Evolutionary conservation across 2,888 invertebrate genomes (phyloP).

Genomic region (Chloroclystis v-ata): DNA sequence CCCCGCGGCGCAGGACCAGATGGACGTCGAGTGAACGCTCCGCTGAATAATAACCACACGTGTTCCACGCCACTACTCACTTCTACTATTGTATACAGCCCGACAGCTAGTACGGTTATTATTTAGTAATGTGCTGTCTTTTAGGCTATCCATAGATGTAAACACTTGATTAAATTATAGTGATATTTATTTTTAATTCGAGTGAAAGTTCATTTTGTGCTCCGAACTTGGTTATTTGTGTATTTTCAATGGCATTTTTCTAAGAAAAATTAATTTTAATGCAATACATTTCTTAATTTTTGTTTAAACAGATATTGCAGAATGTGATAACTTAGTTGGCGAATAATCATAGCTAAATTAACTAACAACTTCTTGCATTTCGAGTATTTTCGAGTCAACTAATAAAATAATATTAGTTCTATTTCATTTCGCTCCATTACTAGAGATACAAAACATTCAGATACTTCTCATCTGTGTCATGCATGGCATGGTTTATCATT

Average conservation of each 20-base stretch:
- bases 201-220: constrained; percentile 38
- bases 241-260: constrained; percentile 7
- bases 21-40: constrained; percentile 69
- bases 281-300: constrained; percentile 34
- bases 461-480: constrained; percentile 6
- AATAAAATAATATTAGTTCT: constrained; percentile 19
- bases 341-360: constrained; percentile 33
- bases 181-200: constrained; percentile 55
- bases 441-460: constrained; percentile 8
- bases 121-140: constrained; percentile 35
- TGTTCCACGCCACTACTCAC: constrained; percentile 15
- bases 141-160: constrained; percentile 32
- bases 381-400: constrained; percentile 27
- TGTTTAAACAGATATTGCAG: constrained; percentile 31
- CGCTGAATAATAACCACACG: constrained; percentile 38
- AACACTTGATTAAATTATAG: constrained; percentile 46
- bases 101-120: constrained; percentile 24
- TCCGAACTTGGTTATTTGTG: constrained; percentile 33
- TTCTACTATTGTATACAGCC: constrained; percentile 8
- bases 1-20: constrained; percentile 50
- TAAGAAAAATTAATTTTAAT: constrained; percentile 35
- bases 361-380: constrained; percentile 26
- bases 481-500: constrained; percentile 7
- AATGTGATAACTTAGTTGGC: constrained; percentile 34
- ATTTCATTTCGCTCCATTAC: constrained; percentile 6